Evolutionary conservation across 2,113 vertebrate genomes (phyloP).

Genomic region (Prietella phreatophila): DNA sequence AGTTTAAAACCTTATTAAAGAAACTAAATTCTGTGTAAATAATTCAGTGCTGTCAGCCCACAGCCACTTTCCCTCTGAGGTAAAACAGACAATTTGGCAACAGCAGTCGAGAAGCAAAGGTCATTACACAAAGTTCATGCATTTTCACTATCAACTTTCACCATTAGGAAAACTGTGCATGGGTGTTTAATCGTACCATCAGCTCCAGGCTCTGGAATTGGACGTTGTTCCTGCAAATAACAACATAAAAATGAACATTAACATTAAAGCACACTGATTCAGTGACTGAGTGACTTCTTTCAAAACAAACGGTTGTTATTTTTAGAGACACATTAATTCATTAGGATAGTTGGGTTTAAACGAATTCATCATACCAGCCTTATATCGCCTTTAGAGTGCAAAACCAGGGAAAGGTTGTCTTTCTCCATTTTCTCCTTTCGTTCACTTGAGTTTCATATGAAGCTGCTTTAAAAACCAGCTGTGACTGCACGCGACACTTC

Average conservation of each 20-base stretch:
- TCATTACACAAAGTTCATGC: background rate
- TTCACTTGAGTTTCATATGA: too few relatives aligned
- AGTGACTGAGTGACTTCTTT: background rate
- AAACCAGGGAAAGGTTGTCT: slow-evolving; percentile 70
- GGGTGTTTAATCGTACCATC: slow-evolving; percentile 59
- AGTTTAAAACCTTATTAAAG: background rate
- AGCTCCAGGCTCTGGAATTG: slow-evolving; percentile 71
- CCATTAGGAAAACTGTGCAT: background rate
- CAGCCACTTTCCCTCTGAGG: background rate
- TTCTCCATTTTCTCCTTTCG: slow-evolving; percentile 63
- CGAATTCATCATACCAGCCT: slow-evolving; percentile 64
- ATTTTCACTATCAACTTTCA: background rate
- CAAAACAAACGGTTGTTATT: background rate
- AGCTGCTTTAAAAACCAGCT: background rate
- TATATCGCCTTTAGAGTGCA: slow-evolving; percentile 70
- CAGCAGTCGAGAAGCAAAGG: slow-evolving; percentile 1
- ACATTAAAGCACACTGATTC: background rate
- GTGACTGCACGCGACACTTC: too few relatives aligned
- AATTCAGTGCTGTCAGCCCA: background rate
- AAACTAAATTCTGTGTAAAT: background rate
- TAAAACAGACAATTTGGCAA: background rate
- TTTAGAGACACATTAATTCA: background rate
- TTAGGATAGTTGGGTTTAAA: background rate
- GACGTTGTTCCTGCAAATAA: slow-evolving; percentile 67
- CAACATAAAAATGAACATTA: background rate